Evolutionary conservation across 2,797 vertebrate species (phyloP).

Genomic region (Odontamblyopus rebecca): DNA sequence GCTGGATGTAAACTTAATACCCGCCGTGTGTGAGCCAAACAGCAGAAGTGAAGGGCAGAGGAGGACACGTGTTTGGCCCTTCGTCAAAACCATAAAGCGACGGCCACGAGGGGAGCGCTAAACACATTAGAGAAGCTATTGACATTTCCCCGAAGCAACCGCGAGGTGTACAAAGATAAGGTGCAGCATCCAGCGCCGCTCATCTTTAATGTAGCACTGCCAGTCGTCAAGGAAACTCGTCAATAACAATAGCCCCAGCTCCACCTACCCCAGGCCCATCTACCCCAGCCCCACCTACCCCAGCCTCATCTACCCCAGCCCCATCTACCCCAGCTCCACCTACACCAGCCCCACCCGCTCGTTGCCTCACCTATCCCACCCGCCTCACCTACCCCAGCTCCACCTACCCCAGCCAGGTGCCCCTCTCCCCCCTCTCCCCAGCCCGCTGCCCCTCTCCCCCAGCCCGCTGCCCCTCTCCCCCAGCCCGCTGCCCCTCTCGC

Average conservation of each 20-base stretch:
- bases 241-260: conserved; percentile 70
- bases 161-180: conserved; percentile 67
- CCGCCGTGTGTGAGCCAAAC: conserved; percentile 44
- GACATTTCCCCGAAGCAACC: conserved; percentile 77
- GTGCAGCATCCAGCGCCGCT: conserved; percentile 71
- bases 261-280: too few species aligned
- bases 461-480: conserved; percentile 41
- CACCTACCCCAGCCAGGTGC: too few species aligned
- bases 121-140: conserved; percentile 82
- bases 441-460: conserved; percentile 39
- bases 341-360: too few species aligned
- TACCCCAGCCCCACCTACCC: too few species aligned
- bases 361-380: too few species aligned
- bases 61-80: conserved; percentile 73
- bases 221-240: conserved; percentile 81
- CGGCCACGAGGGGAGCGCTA: conserved; percentile 75
- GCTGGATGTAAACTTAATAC: conserved; percentile 56
- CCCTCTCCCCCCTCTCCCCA: not conserved
- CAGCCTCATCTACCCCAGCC: too few species aligned
- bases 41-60: conserved; percentile 59
- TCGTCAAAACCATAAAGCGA: conserved; percentile 75
- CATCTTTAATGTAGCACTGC: conserved; percentile 83
- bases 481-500: conserved; percentile 20
- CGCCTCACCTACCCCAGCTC: too few species aligned
- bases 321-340: too few species aligned